Percentiles rank a stretch among this genome's conserved stretches.
Evolutionary conservation across 2,797 vertebrate species (phyloP).

Genomic region (Poliocrania exsul): DNA sequence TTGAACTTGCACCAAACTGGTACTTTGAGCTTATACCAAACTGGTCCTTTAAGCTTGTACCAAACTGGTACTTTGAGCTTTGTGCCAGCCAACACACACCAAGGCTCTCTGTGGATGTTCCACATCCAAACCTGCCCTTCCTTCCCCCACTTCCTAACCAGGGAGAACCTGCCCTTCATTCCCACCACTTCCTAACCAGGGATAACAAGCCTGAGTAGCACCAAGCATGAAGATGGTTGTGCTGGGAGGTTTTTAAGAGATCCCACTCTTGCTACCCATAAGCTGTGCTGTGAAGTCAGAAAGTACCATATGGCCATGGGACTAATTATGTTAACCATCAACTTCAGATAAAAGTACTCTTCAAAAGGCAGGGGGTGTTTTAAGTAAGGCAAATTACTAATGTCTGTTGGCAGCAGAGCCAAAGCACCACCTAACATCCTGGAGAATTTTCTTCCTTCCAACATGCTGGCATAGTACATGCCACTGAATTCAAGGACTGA

Average conservation of each 20-base stretch:
- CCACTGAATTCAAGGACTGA: background rate
- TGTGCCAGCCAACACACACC: background rate
- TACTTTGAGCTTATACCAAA: background rate
- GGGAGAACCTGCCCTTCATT: background rate
- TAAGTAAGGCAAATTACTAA: background rate
- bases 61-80: background rate
- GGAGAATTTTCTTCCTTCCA: background rate
- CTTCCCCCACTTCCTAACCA: background rate
- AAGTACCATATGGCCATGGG: background rate
- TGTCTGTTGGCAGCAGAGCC: background rate
- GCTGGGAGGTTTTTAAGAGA: background rate
- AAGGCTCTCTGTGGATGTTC: background rate
- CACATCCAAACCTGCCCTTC: background rate
- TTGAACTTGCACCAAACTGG: background rate
- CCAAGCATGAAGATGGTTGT: background rate
- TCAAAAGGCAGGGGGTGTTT: background rate
- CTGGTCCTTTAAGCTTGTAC: background rate
- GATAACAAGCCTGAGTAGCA: background rate
- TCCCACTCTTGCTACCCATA: rapidly evolving
- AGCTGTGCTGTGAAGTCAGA: background rate
- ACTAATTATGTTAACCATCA: background rate
- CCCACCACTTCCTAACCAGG: background rate
- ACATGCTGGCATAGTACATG: background rate
- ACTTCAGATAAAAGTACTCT: background rate
- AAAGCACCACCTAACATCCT: background rate